These are phyloP conservation scores for Lasiurus borealis DNA, from an alignment of 2,113 vertebrate genomes.

Conservation along the genomic window DNA sequence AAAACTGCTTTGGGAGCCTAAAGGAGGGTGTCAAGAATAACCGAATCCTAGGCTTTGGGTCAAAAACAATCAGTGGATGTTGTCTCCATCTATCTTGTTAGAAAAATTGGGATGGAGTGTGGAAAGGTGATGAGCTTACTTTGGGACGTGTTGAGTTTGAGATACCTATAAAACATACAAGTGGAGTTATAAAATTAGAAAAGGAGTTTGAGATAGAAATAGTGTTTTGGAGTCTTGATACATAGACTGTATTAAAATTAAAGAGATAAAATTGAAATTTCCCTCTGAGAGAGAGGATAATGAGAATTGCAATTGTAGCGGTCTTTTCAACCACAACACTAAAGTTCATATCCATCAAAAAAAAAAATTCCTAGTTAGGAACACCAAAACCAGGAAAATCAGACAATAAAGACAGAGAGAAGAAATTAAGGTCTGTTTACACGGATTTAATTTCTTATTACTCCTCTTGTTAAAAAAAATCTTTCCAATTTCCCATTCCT, in stretches of 20 bases:
- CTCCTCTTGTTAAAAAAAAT: not conserved
- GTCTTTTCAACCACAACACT: not conserved
- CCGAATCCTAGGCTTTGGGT: not conserved
- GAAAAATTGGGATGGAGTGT: not conserved
- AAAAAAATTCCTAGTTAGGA: not conserved
- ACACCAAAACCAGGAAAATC: not conserved
- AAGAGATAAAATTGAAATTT: not conserved
- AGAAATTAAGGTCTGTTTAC: not conserved
- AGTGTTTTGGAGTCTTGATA: not conserved
- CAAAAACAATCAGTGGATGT: not conserved
- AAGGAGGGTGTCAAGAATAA: not conserved
- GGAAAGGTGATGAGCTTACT: not conserved
- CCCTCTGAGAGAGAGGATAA: not conserved
- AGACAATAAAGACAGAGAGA: not conserved
- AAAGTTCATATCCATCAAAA: slow-evolving; percentile 43
- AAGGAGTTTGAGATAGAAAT: not conserved
- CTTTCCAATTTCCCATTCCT: not conserved
- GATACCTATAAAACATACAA: not conserved
- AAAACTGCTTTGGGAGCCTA: not conserved
- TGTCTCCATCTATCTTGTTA: not conserved
- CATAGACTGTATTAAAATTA: not conserved
- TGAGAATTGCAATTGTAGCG: not conserved
- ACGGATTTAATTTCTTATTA: slow-evolving; percentile 35
- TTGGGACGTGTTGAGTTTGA: not conserved
- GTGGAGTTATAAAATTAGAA: slow-evolving; percentile 4